These are phyloP conservation scores for Macrosteles quadrilineatus DNA, from an alignment of 1,140 invertebrate genomes.

Conservation along the genomic window DNA sequence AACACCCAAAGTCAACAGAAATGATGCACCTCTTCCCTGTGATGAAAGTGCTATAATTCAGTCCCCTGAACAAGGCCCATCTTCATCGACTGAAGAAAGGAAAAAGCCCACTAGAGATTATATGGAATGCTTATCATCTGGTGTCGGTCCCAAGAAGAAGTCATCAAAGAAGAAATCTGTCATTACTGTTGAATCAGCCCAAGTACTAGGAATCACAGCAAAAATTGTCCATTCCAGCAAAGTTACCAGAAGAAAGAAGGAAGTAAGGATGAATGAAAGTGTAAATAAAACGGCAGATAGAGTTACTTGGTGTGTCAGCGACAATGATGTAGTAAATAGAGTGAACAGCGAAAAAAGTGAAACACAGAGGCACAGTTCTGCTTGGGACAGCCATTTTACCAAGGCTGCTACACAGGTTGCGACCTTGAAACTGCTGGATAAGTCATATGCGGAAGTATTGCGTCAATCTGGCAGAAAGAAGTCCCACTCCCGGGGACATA, in stretches of 20 bases:
- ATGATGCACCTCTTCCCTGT: not conserved
- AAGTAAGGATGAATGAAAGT: constrained; percentile 48
- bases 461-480: constrained; percentile 45
- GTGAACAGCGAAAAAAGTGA: constrained; percentile 21
- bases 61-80: constrained; percentile 9
- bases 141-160: constrained; percentile 38
- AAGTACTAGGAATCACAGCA: constrained; percentile 25
- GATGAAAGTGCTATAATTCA: not conserved
- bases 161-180: constrained; percentile 18
- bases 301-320: constrained; percentile 45
- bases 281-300: constrained; percentile 56
- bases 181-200: not conserved
- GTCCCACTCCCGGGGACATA: not conserved
- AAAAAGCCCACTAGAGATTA: constrained; percentile 41
- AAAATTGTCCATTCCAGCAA: constrained; percentile 29
- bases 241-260: constrained; percentile 35
- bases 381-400: constrained; percentile 44
- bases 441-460: constrained; percentile 80
- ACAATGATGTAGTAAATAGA: constrained; percentile 50
- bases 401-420: constrained; percentile 69
- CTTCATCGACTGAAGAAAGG: constrained; percentile 3
- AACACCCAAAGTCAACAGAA: not conserved
- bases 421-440: constrained; percentile 74
- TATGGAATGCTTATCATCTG: constrained; percentile 41
- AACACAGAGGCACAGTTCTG: constrained; percentile 14